Evolutionary conservation across 1,140 invertebrate genomes (phyloP).

Genomic region (Palaemon carinicauda): DNA sequence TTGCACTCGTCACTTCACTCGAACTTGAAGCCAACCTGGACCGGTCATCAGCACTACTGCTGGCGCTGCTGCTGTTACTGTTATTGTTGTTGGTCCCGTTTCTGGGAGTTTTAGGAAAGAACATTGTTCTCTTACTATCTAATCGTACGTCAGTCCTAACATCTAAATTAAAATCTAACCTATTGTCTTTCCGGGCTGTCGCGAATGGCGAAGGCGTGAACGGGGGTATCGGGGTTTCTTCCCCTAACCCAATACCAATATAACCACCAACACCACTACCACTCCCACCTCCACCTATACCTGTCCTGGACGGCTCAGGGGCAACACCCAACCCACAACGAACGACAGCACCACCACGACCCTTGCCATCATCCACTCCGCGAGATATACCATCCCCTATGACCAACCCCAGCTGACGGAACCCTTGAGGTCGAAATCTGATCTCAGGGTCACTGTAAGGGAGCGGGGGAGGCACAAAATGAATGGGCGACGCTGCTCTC

Average conservation of each 20-base stretch:
- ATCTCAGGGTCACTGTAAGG: slow-evolving; percentile 43
- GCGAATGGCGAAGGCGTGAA: neutral
- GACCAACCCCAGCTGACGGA: neutral
- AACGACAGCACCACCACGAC: neutral
- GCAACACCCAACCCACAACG: neutral
- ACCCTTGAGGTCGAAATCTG: slow-evolving; percentile 24
- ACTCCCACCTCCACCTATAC: neutral
- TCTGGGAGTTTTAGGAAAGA: neutral
- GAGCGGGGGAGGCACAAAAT: slow-evolving; percentile 42
- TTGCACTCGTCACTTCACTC: too few relatives aligned
- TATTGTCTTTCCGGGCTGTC: neutral
- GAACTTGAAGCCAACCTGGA: neutral
- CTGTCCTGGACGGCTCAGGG: neutral
- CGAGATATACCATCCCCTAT: too few relatives aligned
- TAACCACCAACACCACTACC: neutral
- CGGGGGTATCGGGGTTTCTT: neutral
- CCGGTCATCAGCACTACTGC: neutral
- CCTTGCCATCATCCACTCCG: neutral
- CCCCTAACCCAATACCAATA: neutral
- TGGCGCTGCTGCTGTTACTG: neutral
- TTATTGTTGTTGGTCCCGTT: slow-evolving; percentile 9
- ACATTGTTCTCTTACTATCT: neutral
- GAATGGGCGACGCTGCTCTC: slow-evolving; percentile 14
- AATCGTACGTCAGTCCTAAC: slow-evolving; percentile 10
- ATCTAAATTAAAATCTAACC: slow-evolving; percentile 19